These are phyloP conservation scores for Aurelia sp. DNA, from an alignment of 30 jellyfish, hydroid and myxozoan species.

Conservation along the genomic window DNA sequence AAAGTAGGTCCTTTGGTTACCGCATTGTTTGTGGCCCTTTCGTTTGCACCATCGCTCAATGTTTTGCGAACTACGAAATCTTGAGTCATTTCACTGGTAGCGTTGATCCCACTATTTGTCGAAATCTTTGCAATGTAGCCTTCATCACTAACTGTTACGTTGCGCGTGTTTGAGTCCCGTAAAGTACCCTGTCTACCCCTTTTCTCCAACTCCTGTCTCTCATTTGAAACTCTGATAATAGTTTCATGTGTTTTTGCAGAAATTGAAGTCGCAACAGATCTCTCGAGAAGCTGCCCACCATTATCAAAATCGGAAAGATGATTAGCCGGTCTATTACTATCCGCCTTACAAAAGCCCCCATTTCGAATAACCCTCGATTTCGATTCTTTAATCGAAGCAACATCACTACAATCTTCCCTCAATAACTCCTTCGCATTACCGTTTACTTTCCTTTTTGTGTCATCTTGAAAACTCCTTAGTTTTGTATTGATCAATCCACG, in stretches of 20 bases:
- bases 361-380: neutral
- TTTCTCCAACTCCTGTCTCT: too few relatives aligned
- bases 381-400: neutral
- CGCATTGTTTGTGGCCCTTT: too few relatives aligned
- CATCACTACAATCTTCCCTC: neutral
- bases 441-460: neutral
- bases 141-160: too few relatives aligned
- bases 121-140: too few relatives aligned
- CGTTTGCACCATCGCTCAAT: too few relatives aligned
- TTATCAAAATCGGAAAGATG: neutral
- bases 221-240: too few relatives aligned
- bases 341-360: neutral
- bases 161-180: too few relatives aligned
- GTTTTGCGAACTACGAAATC: too few relatives aligned
- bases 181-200: too few relatives aligned
- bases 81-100: too few relatives aligned
- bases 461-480: neutral
- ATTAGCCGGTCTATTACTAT: neutral
- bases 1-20: too few relatives aligned
- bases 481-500: constrained; percentile 11
- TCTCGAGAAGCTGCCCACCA: neutral
- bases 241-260: neutral
- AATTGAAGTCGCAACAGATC: neutral
- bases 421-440: neutral
- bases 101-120: too few relatives aligned